A percentile compares a stretch with the other conserved stretches of the same genome.
These are phyloP conservation scores for Pachydiplax longipennis DNA, from an alignment of 2,888 invertebrate species.

Conservation along the genomic window DNA sequence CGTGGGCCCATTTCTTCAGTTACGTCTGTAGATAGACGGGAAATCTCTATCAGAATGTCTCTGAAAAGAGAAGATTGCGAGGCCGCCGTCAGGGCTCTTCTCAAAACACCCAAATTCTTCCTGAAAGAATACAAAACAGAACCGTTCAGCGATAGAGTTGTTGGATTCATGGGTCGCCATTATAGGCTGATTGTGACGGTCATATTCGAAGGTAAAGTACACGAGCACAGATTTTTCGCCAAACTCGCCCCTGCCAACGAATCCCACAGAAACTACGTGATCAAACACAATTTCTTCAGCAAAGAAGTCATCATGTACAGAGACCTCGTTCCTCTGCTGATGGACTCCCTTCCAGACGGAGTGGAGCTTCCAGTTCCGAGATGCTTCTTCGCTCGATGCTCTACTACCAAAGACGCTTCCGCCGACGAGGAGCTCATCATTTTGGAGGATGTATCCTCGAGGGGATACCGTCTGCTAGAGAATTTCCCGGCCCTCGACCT, in stretches of 20 bases:
- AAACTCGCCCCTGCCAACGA: neutral
- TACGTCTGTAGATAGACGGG: too few relatives aligned
- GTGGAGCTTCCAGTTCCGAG: neutral
- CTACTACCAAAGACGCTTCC: neutral
- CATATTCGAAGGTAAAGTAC: neutral
- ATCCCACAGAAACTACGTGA: neutral
- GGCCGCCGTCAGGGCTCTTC: neutral
- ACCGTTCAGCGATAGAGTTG: neutral
- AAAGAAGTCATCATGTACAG: neutral
- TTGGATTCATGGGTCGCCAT: neutral
- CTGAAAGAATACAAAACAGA: neutral
- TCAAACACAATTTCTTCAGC: neutral
- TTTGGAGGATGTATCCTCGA: constrained; percentile 17
- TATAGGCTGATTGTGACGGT: neutral
- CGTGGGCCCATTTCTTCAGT: too few relatives aligned
- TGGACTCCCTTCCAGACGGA: neutral
- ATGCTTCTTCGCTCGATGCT: neutral
- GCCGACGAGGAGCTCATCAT: neutral
- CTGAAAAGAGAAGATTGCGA: constrained; percentile 2
- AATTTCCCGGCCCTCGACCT: neutral
- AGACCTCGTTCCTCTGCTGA: neutral
- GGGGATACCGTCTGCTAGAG: neutral
- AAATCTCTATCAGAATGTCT: too few relatives aligned
- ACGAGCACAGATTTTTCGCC: neutral
- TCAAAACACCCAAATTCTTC: neutral